phyloP scores from a whole-genome alignment of 2,797 vertebrate genomes.

The Carapus acus region DNA sequence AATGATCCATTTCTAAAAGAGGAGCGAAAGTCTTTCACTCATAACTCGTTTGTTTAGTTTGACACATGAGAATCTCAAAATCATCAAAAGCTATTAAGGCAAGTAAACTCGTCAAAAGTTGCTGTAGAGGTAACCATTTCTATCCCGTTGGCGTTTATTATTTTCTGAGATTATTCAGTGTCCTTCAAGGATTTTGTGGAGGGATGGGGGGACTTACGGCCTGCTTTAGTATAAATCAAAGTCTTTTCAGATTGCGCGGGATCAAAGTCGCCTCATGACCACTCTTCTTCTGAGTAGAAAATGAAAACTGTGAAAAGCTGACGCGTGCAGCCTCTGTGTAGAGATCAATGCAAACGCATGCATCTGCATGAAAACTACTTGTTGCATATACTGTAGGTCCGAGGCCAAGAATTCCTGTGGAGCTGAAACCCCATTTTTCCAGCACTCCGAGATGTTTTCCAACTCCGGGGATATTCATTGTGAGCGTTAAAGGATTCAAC shows the following conservation, averaged over 20 bases:
- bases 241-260: conserved; percentile 34
- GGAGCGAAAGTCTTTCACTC: conserved; percentile 21
- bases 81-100: conserved; percentile 10
- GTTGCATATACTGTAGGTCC: conserved; percentile 25
- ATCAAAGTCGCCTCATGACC: conserved; percentile 46
- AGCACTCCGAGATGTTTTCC: conserved; percentile 22
- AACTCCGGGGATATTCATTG: conserved; percentile 13
- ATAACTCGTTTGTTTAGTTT: conserved; percentile 22
- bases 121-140: conserved; percentile 13
- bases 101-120: conserved; percentile 10
- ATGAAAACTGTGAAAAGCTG: conserved; percentile 41
- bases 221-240: conserved; percentile 31
- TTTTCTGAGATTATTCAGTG: conserved; percentile 28
- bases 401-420: conserved; percentile 32
- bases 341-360: conserved; percentile 30
- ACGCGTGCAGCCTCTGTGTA: conserved; percentile 13
- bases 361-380: conserved; percentile 38
- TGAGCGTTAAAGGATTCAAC: conserved; percentile 13
- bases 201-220: conserved; percentile 30
- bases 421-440: conserved; percentile 10
- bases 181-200: conserved; percentile 24
- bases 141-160: no score
- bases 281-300: conserved; percentile 41
- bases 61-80: background rate
- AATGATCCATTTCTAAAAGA: no score